Percentiles rank a stretch among this genome's conserved stretches.
Conservation (phyloP, 2,797 vertebrate species). For the Chelidonichthys spinosus region DNA sequence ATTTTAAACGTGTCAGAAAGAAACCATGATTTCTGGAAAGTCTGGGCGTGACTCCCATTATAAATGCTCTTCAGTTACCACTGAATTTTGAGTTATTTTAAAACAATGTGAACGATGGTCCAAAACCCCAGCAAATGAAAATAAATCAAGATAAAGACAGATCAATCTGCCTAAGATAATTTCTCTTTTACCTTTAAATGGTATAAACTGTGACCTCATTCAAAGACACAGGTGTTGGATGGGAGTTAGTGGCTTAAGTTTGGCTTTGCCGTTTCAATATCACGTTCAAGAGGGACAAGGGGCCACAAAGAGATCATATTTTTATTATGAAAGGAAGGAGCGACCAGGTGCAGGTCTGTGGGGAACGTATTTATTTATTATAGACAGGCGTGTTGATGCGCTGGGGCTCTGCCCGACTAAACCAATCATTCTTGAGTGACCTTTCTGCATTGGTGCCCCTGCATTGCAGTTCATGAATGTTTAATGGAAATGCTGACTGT, state of each 20-base stretch:
- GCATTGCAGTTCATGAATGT: constrained; percentile 81
- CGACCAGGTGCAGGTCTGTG: constrained; percentile 50
- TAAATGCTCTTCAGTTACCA: neutral
- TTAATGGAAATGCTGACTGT: constrained; percentile 75
- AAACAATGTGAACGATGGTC: neutral
- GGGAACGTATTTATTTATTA: constrained; percentile 67
- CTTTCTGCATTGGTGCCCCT: constrained; percentile 78
- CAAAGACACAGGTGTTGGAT: constrained; percentile 16
- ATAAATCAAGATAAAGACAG: too few species aligned
- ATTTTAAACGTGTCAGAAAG: neutral
- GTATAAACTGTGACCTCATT: constrained; percentile 13
- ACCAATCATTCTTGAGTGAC: constrained; percentile 77
- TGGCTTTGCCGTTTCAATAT: constrained; percentile 15
- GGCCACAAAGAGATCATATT: constrained; percentile 46
- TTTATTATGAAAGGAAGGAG: constrained; percentile 48
- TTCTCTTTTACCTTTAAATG: too few species aligned
- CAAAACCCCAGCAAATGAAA: neutral
- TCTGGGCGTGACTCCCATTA: neutral
- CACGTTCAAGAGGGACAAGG: constrained; percentile 35
- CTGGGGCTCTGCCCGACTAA: constrained; percentile 50
- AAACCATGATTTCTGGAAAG: neutral
- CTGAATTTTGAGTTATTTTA: neutral
- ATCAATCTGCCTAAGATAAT: neutral
- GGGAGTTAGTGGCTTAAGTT: constrained; percentile 8
- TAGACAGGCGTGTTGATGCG: constrained; percentile 48